Evolutionary conservation across 2,797 vertebrate species (phyloP), one percentile per base, ranked within the genome.

Genomic region (Gymnopithys bicolor): DNA sequence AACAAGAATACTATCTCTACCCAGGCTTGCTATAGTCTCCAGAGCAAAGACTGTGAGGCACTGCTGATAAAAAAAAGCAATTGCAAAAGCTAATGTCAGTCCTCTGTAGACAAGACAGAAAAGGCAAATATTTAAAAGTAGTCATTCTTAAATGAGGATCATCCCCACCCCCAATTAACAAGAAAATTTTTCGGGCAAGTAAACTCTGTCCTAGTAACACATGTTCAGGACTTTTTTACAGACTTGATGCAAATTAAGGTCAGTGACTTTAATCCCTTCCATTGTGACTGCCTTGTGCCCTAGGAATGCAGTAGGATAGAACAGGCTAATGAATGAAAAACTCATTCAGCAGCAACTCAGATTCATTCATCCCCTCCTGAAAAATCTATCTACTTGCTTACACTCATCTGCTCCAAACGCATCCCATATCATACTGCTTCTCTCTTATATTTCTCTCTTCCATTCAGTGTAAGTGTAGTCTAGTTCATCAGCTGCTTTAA

Each of bases 211-310:
- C 75, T n/a, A 86, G 39, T 63, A 95, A 94, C 81, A 93, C 69
- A 84, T 30, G 55, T 90, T 90, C 69, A 76, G 63, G 76, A 52
- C 18, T 73, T 92, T 84, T 92, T 78, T 93, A 59, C 71, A 92
- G 58, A 81, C 28, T 79, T 87, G 71, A 85, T 33, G n/a, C 91
- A 96, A 96, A 96, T 91, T 90, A 94, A 93, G 82, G 89, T 88
- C 91, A 92, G 73, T 67, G 66, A 90, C 79, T 94, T 91, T 86
- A 95, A 97, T 94, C 51, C 60, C 41, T 71, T 90, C 66, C 69
- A 92, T 66, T 96, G 84, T 78, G 84, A 94, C 41, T 93, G 84
- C 43, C 85, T 89, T 93, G 62, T 88, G 79, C 55, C 33, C 52
- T 60, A 75, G 77, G 62, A 93, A 91, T 73, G 80, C 69, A 94